phyloP scores from a whole-genome alignment of 2,113 vertebrate species.

The Rhinolophus sinicus region DNA sequence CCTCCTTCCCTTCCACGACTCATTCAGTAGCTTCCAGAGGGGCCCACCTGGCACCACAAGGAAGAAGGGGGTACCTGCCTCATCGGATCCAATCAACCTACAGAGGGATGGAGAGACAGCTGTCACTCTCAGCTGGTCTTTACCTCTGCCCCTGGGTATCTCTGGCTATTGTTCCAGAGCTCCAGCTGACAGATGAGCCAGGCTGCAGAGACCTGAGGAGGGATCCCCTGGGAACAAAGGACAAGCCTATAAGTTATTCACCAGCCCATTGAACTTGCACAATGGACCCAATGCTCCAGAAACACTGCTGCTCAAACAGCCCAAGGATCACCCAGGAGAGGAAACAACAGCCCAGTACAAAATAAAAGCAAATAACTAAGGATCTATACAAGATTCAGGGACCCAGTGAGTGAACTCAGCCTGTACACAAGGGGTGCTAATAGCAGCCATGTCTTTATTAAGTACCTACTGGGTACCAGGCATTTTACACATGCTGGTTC shows the following conservation, averaged over 20 bases:
- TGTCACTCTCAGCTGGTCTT: conserved; percentile 1
- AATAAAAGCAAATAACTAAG: background rate
- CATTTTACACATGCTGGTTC: background rate
- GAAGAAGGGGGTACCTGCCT: conserved; percentile 38
- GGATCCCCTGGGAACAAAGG: conserved; percentile 54
- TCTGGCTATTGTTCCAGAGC: conserved; percentile 57
- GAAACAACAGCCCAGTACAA: background rate
- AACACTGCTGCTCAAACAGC: background rate
- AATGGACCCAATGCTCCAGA: conserved; percentile 26
- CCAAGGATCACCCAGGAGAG: background rate
- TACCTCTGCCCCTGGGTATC: conserved; percentile 2
- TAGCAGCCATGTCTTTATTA: background rate
- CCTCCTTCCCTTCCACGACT: background rate
- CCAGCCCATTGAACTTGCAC: conserved; percentile 38
- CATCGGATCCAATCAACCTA: background rate
- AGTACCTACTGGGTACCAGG: background rate
- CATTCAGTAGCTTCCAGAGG: background rate
- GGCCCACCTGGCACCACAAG: conserved; percentile 28
- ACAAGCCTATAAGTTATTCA: conserved; percentile 22
- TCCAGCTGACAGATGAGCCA: conserved; percentile 53
- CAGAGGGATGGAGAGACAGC: background rate
- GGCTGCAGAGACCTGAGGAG: background rate
- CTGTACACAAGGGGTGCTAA: rapidly evolving
- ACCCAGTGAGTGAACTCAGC: rapidly evolving
- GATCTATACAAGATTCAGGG: background rate